Percentiles rank a stretch among this genome's conserved stretches.
These are phyloP conservation scores for Edolisoma coerulescens DNA, from an alignment of 2,113 vertebrate genomes.

Conservation along the genomic window DNA sequence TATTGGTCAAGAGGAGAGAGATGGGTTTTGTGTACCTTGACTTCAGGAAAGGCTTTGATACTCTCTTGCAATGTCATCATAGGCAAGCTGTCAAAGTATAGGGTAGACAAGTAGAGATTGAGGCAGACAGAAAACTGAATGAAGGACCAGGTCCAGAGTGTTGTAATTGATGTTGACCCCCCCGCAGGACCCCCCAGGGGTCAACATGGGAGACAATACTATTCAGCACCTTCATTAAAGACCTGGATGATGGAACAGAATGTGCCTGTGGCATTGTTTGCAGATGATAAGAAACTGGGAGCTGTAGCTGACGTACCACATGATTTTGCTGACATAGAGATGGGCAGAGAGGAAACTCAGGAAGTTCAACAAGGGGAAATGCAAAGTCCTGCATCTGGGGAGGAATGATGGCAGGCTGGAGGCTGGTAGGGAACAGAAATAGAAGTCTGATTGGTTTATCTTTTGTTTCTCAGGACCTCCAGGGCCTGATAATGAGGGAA, in stretches of 20 bases:
- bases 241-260: background rate
- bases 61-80: background rate
- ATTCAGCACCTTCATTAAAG: background rate
- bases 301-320: background rate
- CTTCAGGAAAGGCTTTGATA: background rate
- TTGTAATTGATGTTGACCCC: background rate
- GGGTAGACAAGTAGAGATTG: background rate
- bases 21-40: background rate
- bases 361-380: background rate
- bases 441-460: background rate
- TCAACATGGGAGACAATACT: background rate
- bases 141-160: rapidly evolving
- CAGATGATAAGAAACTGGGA: background rate
- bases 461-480: background rate
- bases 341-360: background rate
- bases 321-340: background rate
- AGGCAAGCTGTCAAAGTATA: background rate
- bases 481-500: background rate
- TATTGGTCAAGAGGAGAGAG: background rate
- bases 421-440: background rate
- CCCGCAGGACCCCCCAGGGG: too few relatives aligned
- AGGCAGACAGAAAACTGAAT: background rate
- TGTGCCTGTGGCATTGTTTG: background rate
- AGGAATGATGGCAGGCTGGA: background rate
- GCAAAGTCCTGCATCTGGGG: background rate